Evolutionary conservation across 2,888 invertebrate genomes (phyloP).

Genomic region (Xestia rhomboidea): DNA sequence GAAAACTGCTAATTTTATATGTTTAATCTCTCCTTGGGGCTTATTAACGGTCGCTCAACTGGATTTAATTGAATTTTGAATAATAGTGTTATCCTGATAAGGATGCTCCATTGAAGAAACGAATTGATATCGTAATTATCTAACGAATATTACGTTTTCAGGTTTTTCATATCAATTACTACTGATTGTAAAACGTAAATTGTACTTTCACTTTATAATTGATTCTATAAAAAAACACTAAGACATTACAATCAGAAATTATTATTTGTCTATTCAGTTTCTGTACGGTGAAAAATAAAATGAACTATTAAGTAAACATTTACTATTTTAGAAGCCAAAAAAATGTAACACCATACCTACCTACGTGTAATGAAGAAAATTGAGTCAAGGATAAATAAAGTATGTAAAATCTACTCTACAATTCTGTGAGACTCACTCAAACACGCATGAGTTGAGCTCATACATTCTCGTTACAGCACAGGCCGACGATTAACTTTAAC

Average conservation of each 20-base stretch:
- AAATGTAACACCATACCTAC: not conserved
- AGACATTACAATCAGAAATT: not conserved
- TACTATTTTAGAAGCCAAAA: not conserved
- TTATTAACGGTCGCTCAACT: conserved; percentile 60
- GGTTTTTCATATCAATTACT: not conserved
- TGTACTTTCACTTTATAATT: not conserved
- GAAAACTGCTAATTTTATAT: conserved; percentile 67
- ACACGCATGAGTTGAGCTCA: conserved; percentile 39
- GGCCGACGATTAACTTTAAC: conserved; percentile 60
- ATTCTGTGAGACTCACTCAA: conserved; percentile 44
- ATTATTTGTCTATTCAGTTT: not conserved
- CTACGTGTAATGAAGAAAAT: not conserved
- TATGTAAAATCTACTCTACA: conserved; percentile 30
- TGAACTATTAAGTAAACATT: not conserved
- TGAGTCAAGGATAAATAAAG: conserved; percentile 14
- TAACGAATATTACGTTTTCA: not conserved
- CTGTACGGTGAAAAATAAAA: not conserved
- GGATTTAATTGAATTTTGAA: conserved; percentile 69
- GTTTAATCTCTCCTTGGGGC: conserved; percentile 65
- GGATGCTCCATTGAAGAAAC: not conserved
- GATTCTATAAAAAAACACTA: not conserved
- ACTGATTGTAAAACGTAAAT: not conserved
- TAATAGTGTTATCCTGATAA: conserved; percentile 61
- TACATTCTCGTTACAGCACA: conserved; percentile 29
- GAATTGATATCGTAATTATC: not conserved